Conservation (phyloP, 2,888 invertebrate species). For the Argyresthia goedartella region DNA sequence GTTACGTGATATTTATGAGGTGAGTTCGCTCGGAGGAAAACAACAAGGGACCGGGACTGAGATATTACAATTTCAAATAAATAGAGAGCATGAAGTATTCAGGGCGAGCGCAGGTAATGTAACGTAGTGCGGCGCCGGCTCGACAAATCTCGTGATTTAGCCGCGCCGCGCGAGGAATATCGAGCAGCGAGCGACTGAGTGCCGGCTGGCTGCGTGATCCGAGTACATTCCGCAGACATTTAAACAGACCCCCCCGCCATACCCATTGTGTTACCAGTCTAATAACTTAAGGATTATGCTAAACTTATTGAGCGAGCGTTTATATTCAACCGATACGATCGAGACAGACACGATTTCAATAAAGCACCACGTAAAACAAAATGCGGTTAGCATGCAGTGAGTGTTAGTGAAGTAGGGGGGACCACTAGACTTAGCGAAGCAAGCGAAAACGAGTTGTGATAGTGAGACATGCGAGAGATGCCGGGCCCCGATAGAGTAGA, state of each 20-base stretch:
- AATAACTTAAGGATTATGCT: neutral
- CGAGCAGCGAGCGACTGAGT: constrained; percentile 39
- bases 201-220: constrained; percentile 45
- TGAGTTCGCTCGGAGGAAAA: constrained; percentile 51
- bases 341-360: neutral
- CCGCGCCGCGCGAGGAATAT: constrained; percentile 65
- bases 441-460: constrained; percentile 21
- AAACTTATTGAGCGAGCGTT: neutral
- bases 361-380: neutral
- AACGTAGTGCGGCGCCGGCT: constrained; percentile 59
- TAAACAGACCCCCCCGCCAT: constrained; percentile 1
- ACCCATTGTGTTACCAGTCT: neutral
- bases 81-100: constrained; percentile 68
- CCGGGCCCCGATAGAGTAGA: constrained; percentile 27
- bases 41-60: constrained; percentile 56
- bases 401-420: constrained; percentile 9
- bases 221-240: constrained; percentile 42
- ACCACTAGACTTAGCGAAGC: constrained; percentile 15
- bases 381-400: constrained; percentile 1
- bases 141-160: constrained; percentile 70
- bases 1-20: constrained; percentile 58
- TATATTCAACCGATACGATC: neutral
- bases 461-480: constrained; percentile 31
- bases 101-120: constrained; percentile 62
- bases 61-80: constrained; percentile 70